phyloP scores from a whole-genome alignment of 2,888 invertebrate genomes.

The Lampropteryx suffumata region DNA sequence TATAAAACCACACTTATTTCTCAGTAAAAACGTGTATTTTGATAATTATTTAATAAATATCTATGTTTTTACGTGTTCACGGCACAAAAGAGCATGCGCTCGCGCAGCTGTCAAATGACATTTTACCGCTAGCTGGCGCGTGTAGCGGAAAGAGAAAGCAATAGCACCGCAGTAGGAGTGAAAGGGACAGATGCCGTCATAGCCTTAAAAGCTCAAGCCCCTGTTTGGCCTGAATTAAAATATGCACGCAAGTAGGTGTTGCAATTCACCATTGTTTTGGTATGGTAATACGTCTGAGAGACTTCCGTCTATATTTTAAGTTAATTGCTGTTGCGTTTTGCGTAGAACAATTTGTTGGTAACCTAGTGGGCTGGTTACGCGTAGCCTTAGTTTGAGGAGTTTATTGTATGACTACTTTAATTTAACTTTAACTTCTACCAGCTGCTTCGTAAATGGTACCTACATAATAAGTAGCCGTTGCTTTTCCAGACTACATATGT shows the following conservation, averaged over 20 bases:
- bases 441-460: too few species aligned
- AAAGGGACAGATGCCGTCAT: conserved; percentile 23
- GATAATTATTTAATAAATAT: conserved; percentile 32
- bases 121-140: conserved; percentile 66
- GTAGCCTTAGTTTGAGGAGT: too few species aligned
- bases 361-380: conserved; percentile 9
- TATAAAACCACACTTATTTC: conserved; percentile 33
- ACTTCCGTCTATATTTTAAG: conserved; percentile 37
- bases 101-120: conserved; percentile 69
- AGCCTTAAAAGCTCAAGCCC: conserved; percentile 60
- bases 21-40: conserved; percentile 29
- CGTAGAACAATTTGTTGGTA: conserved; percentile 14
- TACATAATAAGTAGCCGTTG: too few species aligned
- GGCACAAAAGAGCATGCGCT: conserved; percentile 70
- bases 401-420: too few species aligned
- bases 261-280: conserved; percentile 48
- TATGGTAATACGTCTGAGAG: conserved; percentile 40
- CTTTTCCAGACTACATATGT: too few species aligned
- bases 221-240: conserved; percentile 52
- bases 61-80: conserved; percentile 39
- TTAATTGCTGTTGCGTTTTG: conserved; percentile 21
- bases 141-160: conserved; percentile 27
- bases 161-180: neutral
- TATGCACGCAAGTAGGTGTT: conserved; percentile 47
- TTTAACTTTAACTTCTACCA: too few species aligned